Base-by-base conservation (phyloP, 2,797 vertebrate genomes). In the Scolopax rusticola region DNA sequence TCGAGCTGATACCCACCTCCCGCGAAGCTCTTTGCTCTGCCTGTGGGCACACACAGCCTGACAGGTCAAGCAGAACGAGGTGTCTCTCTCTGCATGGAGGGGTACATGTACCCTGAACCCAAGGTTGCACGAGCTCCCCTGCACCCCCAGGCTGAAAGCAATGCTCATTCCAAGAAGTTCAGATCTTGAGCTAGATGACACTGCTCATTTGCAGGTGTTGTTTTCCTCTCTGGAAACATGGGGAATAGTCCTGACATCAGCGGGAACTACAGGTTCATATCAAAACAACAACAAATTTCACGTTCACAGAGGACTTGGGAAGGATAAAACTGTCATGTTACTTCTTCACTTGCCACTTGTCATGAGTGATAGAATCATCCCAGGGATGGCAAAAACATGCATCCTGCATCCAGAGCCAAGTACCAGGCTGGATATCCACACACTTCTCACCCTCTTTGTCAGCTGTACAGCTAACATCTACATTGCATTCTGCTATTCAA, bases 351-450 rank as follows among this genome's bases (percentile, higher is more conserved):
- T 25, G 50, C n/a, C 43, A 45, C 27, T 14, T 53, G 23, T 63
- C 57, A 9, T 1, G 27, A 41, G 36, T 5, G 36, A 45, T 12
- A 64, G 56, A 19, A 30, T 8, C 2, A 2, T 12, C 51, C 16
- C 16, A 9, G 80, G 50, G 27, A 38, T 36, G 57, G n/a, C 65
- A 33, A 0, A 13, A 63, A 11, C 28, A 21, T 0, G 1, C 5
- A 51, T 8, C 59, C 57, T 25, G 43, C 28, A 6, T 14, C 7
- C 53, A 18, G 1, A 41, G n/a, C 38, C 18, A 45, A 41, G 56
- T 18, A 36, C 57, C 70, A 17, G 38, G 51, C 64, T 54, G 54
- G 27, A 12, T 7, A 67, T 9, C 17, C 25, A 38, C 47, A 17
- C 9, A 6, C 54, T 38, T 18, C 65, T n/a, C 4, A 0, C 41